Conservation (phyloP, 2,888 invertebrate genomes). For the Anodontia alba region DNA sequence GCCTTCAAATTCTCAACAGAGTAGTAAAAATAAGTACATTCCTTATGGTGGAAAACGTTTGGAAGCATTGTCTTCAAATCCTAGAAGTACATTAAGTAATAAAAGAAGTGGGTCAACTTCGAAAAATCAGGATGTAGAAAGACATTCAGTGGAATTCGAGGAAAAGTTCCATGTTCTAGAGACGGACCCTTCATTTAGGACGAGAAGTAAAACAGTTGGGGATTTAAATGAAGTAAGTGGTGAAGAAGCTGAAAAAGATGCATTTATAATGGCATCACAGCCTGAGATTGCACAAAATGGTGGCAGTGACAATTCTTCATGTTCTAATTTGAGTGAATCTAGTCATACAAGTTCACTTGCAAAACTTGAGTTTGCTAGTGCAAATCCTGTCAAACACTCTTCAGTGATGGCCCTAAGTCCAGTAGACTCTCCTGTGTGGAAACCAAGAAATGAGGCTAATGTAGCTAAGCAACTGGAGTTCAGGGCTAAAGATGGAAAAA, state of each 20-base stretch:
- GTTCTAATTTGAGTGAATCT: constrained; percentile 77
- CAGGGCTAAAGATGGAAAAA: constrained; percentile 2
- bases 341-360: constrained; percentile 85
- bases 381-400: constrained; percentile 96
- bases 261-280: constrained; percentile 62
- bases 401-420: constrained; percentile 85
- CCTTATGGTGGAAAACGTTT: constrained; percentile 71
- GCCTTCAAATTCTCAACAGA: constrained; percentile 86
- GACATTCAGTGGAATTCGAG: constrained; percentile 89
- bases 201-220: constrained; percentile 96
- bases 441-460: constrained; percentile 84
- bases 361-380: constrained; percentile 96
- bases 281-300: constrained; percentile 63
- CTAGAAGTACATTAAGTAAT: constrained; percentile 67
- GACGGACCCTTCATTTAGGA: constrained; percentile 88
- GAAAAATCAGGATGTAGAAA: constrained; percentile 68
- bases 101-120: constrained; percentile 63
- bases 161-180: constrained; percentile 89
- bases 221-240: constrained; percentile 88
- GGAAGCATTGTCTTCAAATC: constrained; percentile 62
- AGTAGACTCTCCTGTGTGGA: constrained; percentile 99
- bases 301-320: constrained; percentile 73
- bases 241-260: constrained; percentile 63
- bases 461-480: constrained; percentile 53
- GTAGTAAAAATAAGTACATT: constrained; percentile 68